Conservation (phyloP, 2,797 vertebrate genomes). For the Poeciliopsis gracilis region DNA sequence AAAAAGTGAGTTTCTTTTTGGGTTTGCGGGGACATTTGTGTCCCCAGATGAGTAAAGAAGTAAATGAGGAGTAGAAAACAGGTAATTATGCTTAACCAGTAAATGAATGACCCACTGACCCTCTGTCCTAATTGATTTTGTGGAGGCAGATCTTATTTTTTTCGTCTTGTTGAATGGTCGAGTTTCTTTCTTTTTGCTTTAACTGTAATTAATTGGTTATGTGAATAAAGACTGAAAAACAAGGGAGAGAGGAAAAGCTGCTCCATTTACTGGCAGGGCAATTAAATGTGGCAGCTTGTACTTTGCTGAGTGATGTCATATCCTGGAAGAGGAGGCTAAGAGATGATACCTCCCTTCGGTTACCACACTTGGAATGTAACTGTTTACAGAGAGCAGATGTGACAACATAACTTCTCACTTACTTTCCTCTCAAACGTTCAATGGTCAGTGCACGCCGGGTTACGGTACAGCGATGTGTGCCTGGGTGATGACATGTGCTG, state of each 20-base stretch:
- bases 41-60: conserved; percentile 83
- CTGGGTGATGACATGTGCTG: conserved; percentile 72
- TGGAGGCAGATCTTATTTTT: conserved; percentile 64
- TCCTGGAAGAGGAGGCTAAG: conserved; percentile 55
- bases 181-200: conserved; percentile 22
- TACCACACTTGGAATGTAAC: conserved; percentile 31
- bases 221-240: conserved; percentile 65
- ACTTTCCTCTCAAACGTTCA: conserved; percentile 29
- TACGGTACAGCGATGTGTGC: conserved; percentile 38
- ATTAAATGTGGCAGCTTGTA: conserved; percentile 53
- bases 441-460: conserved; percentile 56
- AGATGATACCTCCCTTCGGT: conserved; percentile 35
- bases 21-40: conserved; percentile 69
- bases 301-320: conserved; percentile 59
- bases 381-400: conserved; percentile 42
- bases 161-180: conserved; percentile 72
- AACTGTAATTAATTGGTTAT: conserved; percentile 79
- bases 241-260: conserved; percentile 35
- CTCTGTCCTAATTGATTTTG: conserved; percentile 82
- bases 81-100: conserved; percentile 84
- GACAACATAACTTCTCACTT: conserved; percentile 8
- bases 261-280: conserved; percentile 56
- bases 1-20: conserved; percentile 65
- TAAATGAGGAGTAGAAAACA: conserved; percentile 83
- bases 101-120: conserved; percentile 83